phyloP scores from a whole-genome alignment of 30 jellyfish, hydroid and myxozoan genomes.

The Cassiopea xamachana region DNA sequence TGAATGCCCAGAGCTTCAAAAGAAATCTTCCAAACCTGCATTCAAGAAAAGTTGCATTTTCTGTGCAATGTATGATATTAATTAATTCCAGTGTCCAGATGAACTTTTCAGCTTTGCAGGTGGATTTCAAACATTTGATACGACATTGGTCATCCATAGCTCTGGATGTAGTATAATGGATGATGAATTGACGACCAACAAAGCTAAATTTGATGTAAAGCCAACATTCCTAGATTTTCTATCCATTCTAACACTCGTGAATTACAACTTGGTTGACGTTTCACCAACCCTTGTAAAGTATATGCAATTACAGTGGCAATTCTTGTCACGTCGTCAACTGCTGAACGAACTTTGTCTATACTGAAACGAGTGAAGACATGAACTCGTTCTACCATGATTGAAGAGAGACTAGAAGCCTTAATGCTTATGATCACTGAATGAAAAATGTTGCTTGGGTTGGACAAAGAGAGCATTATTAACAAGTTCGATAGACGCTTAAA shows the following conservation, averaged over 20 bases:
- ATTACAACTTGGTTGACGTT: not conserved
- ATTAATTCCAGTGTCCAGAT: slow-evolving; percentile 14
- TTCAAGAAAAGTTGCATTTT: not conserved
- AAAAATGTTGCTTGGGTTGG: slow-evolving; percentile 5
- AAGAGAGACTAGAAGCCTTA: slow-evolving; percentile 46
- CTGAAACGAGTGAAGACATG: slow-evolving; percentile 8
- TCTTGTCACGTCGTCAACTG: not conserved
- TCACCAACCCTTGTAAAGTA: slow-evolving; percentile 30
- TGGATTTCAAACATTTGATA: slow-evolving; percentile 4
- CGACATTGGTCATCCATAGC: not conserved
- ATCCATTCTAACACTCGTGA: not conserved
- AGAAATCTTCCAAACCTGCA: slow-evolving; percentile 23
- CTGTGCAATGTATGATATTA: slow-evolving; percentile 28
- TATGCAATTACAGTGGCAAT: slow-evolving; percentile 11
- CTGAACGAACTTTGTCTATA: not conserved
- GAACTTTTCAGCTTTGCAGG: slow-evolving; percentile 41
- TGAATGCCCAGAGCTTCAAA: not conserved
- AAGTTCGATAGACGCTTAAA: slow-evolving; percentile 19
- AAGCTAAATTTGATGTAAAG: not conserved
- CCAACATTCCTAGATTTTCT: not conserved
- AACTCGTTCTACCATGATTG: slow-evolving; percentile 12
- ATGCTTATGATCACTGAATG: slow-evolving; percentile 32
- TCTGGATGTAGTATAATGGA: not conserved
- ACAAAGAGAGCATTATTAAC: slow-evolving; percentile 27
- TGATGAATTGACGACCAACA: not conserved